These are phyloP conservation scores for Lycaena phlaeas DNA, from an alignment of 2,888 invertebrate species.

Conservation along the genomic window DNA sequence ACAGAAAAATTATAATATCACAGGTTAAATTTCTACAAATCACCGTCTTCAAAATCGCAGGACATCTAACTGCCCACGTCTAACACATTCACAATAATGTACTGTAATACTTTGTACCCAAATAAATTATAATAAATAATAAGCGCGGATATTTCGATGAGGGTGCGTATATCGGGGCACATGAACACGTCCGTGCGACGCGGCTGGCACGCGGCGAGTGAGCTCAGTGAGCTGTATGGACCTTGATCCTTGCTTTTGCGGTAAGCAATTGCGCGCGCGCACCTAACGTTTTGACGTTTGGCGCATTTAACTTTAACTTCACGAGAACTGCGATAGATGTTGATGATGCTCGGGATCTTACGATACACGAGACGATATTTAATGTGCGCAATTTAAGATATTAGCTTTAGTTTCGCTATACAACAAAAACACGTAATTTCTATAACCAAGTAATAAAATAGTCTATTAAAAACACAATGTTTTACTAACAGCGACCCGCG, in stretches of 20 bases:
- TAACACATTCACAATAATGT: constrained; percentile 30
- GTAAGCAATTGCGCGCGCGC: not conserved
- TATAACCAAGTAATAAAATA: too few species aligned
- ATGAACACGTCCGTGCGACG: constrained; percentile 31
- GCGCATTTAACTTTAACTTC: not conserved
- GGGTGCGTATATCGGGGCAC: constrained; percentile 36
- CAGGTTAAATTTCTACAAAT: constrained; percentile 49
- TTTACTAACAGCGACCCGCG: too few species aligned
- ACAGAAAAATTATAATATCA: constrained; percentile 46
- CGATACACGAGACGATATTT: too few species aligned
- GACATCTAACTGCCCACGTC: constrained; percentile 30
- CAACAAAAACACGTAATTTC: too few species aligned
- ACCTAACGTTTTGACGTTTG: not conserved
- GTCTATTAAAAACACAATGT: too few species aligned
- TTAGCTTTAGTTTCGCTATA: too few species aligned
- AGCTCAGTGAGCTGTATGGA: constrained; percentile 5
- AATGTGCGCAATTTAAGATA: too few species aligned
- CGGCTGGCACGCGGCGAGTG: constrained; percentile 37
- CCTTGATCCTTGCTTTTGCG: constrained; percentile 5
- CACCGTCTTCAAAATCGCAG: constrained; percentile 42
- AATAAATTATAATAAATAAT: constrained; percentile 53
- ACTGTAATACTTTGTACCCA: constrained; percentile 45
- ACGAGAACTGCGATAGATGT: not conserved
- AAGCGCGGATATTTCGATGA: constrained; percentile 48
- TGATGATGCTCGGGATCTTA: not conserved